Base-by-base conservation (phyloP, 1,140 invertebrate genomes). In the Magallana gigas region DNA sequence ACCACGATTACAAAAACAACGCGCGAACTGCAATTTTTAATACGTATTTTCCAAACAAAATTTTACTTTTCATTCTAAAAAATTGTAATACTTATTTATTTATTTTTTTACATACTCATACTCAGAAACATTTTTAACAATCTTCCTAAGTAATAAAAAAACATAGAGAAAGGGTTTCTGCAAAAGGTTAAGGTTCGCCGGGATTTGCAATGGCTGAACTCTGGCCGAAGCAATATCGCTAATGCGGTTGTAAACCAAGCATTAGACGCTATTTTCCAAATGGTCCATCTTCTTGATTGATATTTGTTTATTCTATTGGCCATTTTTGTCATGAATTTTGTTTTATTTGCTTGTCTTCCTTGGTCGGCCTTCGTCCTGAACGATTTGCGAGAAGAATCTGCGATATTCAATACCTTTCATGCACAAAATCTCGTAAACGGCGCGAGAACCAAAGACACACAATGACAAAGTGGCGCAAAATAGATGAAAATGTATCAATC, bases 401-500 rank as follows among this genome's bases (percentile, higher is more conserved):
- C 68, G 23, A 76, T 76, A 76, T 76, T 76, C 68, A 76, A 76
- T 76, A 76, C 68, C 68, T 76, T 76, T 76, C 68, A 76, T 76
- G 29, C 68, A 76, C 68, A 23, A 76, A 76, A 76, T 76, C 68
- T 76, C 29, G 68, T 76, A 76, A 76, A 76, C 18, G 68, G 23
- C 68, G 68, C 68, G 68, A 76, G 68, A 76, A 76, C 68, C 23
- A 76, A 76, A 76, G 68, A 76, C 68, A 36, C 68, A 76, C 68
- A 87, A 87, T 62, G 81, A 57, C 85, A 87, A 87, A 87, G 81
- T 59, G 68, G 36, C 59, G 85, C 83, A 87, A 87, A 87, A 87
- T 87, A 62, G 85, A 87, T 87, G 85, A 83, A 87, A 87, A 87
- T 87, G 57, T 83, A 87, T 87, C 80, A 82, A 87, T 87, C 85